These are phyloP conservation scores for Andrena haemorrhoa DNA, from an alignment of 2,888 invertebrate genomes.

Conservation along the genomic window DNA sequence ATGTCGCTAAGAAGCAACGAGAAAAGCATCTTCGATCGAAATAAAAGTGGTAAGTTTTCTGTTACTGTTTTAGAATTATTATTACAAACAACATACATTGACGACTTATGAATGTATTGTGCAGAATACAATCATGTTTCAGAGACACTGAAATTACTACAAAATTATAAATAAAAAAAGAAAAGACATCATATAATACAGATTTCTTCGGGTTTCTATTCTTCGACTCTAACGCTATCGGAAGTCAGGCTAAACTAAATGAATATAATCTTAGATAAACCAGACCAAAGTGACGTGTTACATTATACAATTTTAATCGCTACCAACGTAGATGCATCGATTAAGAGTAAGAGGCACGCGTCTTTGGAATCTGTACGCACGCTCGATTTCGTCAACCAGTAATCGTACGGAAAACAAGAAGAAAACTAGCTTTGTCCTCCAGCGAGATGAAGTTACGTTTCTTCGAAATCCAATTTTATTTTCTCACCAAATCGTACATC, in stretches of 20 bases:
- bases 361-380: too few relatives aligned
- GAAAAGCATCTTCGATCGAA: not conserved
- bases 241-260: not conserved
- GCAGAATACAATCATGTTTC: not conserved
- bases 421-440: not conserved
- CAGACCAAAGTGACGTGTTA: not conserved
- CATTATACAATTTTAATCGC: not conserved
- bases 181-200: not conserved
- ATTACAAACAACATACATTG: not conserved
- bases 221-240: too few relatives aligned
- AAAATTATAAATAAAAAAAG: not conserved
- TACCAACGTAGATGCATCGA: not conserved
- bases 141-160: not conserved
- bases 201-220: not conserved
- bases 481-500: not conserved
- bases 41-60: not conserved
- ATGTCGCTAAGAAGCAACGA: not conserved
- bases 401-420: too few relatives aligned
- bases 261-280: not conserved
- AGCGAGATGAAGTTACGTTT: conserved; percentile 4
- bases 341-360: not conserved
- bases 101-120: not conserved
- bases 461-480: not conserved
- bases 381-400: too few relatives aligned
- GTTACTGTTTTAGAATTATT: not conserved